phyloP scores from a whole-genome alignment of 2,888 invertebrate species.

The Hydropsyche betteni region DNA sequence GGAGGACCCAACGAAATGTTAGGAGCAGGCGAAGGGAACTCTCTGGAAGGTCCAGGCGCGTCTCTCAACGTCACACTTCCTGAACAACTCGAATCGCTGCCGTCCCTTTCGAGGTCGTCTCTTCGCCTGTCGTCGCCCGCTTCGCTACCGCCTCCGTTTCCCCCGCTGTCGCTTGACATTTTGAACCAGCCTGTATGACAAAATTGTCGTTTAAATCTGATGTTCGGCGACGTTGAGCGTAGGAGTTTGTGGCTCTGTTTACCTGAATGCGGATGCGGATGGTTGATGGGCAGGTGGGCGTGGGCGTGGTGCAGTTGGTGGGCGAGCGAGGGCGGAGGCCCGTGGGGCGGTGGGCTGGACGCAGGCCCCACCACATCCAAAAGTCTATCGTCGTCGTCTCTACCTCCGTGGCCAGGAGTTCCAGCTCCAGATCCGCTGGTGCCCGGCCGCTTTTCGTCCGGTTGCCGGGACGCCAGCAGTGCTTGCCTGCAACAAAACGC shows the following conservation, averaged over 20 bases:
- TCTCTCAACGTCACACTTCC: slow-evolving; percentile 66
- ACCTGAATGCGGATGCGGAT: slow-evolving; percentile 63
- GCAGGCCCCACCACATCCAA: slow-evolving; percentile 89
- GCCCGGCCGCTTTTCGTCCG: slow-evolving; percentile 67
- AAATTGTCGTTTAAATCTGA: slow-evolving; percentile 45
- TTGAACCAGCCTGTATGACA: slow-evolving; percentile 70
- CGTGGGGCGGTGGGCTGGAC: slow-evolving; percentile 78
- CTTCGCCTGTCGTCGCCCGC: slow-evolving; percentile 66
- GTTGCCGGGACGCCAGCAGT: slow-evolving; percentile 66
- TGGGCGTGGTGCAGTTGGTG: slow-evolving; percentile 52
- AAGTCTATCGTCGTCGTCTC: slow-evolving; percentile 85
- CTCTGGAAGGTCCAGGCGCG: slow-evolving; percentile 67
- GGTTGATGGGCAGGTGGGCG: slow-evolving; percentile 60
- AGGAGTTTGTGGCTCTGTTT: slow-evolving; percentile 52
- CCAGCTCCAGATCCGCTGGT: slow-evolving; percentile 55
- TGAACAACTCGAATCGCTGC: slow-evolving; percentile 79
- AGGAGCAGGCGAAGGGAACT: slow-evolving; percentile 79
- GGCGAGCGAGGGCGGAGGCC: slow-evolving; percentile 52
- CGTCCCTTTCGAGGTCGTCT: slow-evolving; percentile 73
- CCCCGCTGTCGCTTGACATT: slow-evolving; percentile 64
- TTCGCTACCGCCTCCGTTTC: slow-evolving; percentile 60
- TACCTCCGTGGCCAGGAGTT: slow-evolving; percentile 52
- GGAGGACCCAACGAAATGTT: slow-evolving; percentile 95
- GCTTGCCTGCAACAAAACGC: slow-evolving; percentile 74
- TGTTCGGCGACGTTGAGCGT: slow-evolving; percentile 53